Evolutionary conservation across 2,888 invertebrate species (phyloP).

Genomic region (Tenthredo mesomela): DNA sequence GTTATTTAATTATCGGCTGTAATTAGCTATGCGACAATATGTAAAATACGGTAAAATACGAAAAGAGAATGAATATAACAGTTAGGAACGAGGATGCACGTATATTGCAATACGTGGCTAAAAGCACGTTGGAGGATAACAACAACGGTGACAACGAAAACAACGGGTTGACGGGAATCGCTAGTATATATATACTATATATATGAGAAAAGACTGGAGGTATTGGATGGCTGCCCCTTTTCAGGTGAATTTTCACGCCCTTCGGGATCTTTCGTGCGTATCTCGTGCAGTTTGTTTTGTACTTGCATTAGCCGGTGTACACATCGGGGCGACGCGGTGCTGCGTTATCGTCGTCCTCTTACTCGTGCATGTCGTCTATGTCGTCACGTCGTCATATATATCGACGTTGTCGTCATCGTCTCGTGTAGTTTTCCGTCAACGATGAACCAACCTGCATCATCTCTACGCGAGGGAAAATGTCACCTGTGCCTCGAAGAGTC

Average conservation of each 20-base stretch:
- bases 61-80: background rate
- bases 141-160: constrained; percentile 31
- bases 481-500: constrained; percentile 67
- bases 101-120: constrained; percentile 25
- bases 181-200: background rate
- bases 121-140: constrained; percentile 14
- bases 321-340: constrained; percentile 44
- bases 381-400: background rate
- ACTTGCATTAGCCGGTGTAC: constrained; percentile 70
- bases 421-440: constrained; percentile 33
- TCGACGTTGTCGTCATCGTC: constrained; percentile 32
- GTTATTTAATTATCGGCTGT: background rate
- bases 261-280: constrained; percentile 57
- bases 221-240: constrained; percentile 69
- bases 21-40: background rate
- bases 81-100: background rate
- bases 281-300: constrained; percentile 65
- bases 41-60: background rate
- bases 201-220: constrained; percentile 1
- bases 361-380: background rate
- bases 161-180: constrained; percentile 36
- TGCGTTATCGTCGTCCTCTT: constrained; percentile 49
- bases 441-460: constrained; percentile 22
- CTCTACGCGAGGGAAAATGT: constrained; percentile 59
- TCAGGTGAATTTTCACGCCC: constrained; percentile 60